Evolutionary conservation across 1,140 invertebrate species (phyloP).

Genomic region (Stenopsyche tienmushanensis): DNA sequence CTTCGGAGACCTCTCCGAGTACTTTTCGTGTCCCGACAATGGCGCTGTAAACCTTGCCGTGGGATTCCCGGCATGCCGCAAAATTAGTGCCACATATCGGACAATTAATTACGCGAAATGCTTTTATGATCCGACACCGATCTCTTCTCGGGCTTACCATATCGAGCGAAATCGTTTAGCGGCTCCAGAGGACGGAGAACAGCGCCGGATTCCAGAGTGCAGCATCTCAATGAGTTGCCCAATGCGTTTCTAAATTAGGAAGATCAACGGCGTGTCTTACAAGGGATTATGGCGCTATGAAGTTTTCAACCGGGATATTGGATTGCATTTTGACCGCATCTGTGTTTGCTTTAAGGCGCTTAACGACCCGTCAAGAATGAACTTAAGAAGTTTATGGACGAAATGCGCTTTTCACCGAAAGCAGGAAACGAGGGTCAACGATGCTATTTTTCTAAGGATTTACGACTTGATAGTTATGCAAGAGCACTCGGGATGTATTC

Average conservation of each 20-base stretch:
- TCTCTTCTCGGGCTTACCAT: too few species aligned
- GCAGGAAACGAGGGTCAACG: too few species aligned
- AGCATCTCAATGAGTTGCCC: background rate
- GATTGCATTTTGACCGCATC: background rate
- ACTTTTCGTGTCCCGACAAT: slow-evolving; percentile 1
- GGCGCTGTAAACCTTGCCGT: slow-evolving; percentile 9
- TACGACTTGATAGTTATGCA: too few species aligned
- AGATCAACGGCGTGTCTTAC: slow-evolving; percentile 9
- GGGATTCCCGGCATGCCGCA: slow-evolving; percentile 19
- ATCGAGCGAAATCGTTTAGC: too few species aligned
- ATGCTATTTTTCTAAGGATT: too few species aligned
- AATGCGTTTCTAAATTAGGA: slow-evolving; percentile 14
- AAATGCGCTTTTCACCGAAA: too few species aligned
- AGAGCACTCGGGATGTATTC: too few species aligned
- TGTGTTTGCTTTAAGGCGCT: background rate
- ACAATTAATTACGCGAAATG: too few species aligned
- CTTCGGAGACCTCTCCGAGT: background rate
- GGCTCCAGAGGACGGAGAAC: too few species aligned
- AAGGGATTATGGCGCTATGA: slow-evolving; percentile 7
- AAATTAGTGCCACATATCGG: background rate
- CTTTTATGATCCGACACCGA: too few species aligned
- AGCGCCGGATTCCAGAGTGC: too few species aligned
- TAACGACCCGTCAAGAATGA: background rate
- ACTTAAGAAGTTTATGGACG: background rate
- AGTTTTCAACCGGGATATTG: background rate